These are phyloP conservation scores for Lacerta bilineata DNA, from an alignment of 2,797 vertebrate species.

Conservation along the genomic window DNA sequence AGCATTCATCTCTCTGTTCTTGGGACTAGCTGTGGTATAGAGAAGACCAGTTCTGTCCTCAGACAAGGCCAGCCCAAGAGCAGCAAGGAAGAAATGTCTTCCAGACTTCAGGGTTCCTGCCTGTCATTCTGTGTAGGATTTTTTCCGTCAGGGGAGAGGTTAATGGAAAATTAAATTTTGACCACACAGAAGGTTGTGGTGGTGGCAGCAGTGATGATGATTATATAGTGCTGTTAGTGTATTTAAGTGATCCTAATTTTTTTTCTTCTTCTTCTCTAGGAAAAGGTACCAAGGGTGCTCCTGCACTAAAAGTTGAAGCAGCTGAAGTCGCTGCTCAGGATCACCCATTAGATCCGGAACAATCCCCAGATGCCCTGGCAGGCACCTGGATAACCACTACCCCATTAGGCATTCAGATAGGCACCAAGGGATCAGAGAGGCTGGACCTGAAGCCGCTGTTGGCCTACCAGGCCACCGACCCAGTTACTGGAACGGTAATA, in stretches of 20 bases:
- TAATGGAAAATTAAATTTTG: background rate
- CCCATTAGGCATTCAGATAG: slow-evolving; percentile 85
- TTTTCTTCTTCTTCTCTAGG: slow-evolving; percentile 70
- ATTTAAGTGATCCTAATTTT: background rate
- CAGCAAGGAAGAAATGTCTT: background rate
- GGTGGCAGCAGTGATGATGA: background rate
- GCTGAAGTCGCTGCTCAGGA: slow-evolving; percentile 51
- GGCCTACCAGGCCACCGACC: slow-evolving; percentile 86
- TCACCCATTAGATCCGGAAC: slow-evolving; percentile 19
- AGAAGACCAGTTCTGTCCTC: background rate
- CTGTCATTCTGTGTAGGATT: background rate
- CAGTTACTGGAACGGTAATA: slow-evolving; percentile 85
- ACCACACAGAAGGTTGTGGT: background rate
- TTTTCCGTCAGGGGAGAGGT: too few species aligned
- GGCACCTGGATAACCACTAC: slow-evolving; percentile 90
- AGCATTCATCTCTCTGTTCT: background rate
- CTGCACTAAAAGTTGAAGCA: slow-evolving; percentile 56
- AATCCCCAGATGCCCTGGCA: slow-evolving; percentile 44
- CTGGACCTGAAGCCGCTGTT: slow-evolving; percentile 78
- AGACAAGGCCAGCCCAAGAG: background rate
- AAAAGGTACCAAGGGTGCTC: slow-evolving; percentile 65
- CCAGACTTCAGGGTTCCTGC: background rate
- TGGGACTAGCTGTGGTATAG: background rate
- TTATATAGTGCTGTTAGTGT: background rate
- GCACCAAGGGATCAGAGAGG: slow-evolving; percentile 78